A percentile compares a stretch with the other conserved stretches of the same genome.
These are phyloP conservation scores for Otis tarda DNA, from an alignment of 2,113 vertebrate species.

Conservation along the genomic window DNA sequence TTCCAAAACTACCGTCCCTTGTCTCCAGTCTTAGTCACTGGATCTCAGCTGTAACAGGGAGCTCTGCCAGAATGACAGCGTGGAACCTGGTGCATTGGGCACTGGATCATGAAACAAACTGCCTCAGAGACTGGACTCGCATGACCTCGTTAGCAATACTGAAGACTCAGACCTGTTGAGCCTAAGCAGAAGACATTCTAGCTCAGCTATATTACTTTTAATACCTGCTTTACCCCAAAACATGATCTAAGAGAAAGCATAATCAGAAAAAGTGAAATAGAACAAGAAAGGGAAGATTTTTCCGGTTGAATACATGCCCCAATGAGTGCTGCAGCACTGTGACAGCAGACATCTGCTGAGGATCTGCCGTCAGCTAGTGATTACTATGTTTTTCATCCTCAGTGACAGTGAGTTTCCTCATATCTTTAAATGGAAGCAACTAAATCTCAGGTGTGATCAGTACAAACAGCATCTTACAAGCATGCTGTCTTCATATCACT, in stretches of 20 bases:
- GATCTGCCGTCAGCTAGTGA: not conserved
- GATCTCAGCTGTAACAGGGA: not conserved
- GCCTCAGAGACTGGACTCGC: not conserved
- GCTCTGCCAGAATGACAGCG: not conserved
- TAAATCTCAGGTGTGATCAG: not conserved
- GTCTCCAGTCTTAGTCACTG: not conserved
- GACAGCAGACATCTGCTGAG: not conserved
- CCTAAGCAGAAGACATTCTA: not conserved
- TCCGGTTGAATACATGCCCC: not conserved
- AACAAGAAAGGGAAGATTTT: not conserved
- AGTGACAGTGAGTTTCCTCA: not conserved
- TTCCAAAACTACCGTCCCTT: not conserved
- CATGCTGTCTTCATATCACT: not conserved
- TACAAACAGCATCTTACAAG: not conserved
- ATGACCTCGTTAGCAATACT: accelerated
- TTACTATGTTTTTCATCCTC: not conserved
- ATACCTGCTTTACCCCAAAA: not conserved
- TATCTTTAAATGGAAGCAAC: slow-evolving; percentile 20
- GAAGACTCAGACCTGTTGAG: not conserved
- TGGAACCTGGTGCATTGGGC: accelerated
- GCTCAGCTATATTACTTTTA: not conserved
- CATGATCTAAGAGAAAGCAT: not conserved
- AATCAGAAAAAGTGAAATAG: not conserved
- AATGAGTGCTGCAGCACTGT: accelerated
- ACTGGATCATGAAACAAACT: not conserved